Percentiles rank a stretch among this genome's conserved stretches.
These are phyloP conservation scores for Criorhina ranunculi DNA, from an alignment of 2,888 invertebrate genomes.

Conservation along the genomic window DNA sequence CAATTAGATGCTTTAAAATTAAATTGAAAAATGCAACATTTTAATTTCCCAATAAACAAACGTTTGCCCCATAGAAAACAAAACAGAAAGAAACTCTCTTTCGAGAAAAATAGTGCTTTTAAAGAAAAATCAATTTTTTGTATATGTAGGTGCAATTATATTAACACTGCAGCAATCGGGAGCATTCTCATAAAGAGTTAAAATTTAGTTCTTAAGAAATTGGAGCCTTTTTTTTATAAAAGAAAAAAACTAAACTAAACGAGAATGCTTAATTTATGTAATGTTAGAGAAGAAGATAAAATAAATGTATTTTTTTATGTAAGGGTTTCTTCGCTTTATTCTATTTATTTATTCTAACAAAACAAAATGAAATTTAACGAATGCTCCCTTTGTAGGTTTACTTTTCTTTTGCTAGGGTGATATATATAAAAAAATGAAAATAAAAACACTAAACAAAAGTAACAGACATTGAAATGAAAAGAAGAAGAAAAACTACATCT, in stretches of 20 bases:
- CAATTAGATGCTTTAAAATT: conserved; percentile 44
- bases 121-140: conserved; percentile 33
- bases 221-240: conserved; percentile 65
- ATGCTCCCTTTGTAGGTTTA: conserved; percentile 66
- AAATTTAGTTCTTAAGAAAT: conserved; percentile 71
- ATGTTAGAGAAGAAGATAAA: conserved; percentile 32
- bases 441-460: conserved; percentile 29
- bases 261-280: conserved; percentile 68
- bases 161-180: conserved; percentile 58
- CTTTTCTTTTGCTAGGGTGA: conserved; percentile 70
- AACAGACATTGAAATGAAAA: conserved; percentile 39
- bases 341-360: conserved; percentile 69
- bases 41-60: conserved; percentile 23
- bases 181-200: conserved; percentile 54
- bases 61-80: conserved; percentile 26
- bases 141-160: conserved; percentile 64
- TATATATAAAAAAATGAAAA: conserved; percentile 36
- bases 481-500: not conserved
- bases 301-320: conserved; percentile 69
- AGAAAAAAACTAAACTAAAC: conserved; percentile 45
- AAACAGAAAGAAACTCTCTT: not conserved
- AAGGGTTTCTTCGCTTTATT: conserved; percentile 64
- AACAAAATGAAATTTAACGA: conserved; percentile 29
- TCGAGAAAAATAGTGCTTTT: conserved; percentile 33
- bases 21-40: conserved; percentile 28